Evolutionary conservation across 2,888 invertebrate species (phyloP).

Genomic region (Tridacna crocea): DNA sequence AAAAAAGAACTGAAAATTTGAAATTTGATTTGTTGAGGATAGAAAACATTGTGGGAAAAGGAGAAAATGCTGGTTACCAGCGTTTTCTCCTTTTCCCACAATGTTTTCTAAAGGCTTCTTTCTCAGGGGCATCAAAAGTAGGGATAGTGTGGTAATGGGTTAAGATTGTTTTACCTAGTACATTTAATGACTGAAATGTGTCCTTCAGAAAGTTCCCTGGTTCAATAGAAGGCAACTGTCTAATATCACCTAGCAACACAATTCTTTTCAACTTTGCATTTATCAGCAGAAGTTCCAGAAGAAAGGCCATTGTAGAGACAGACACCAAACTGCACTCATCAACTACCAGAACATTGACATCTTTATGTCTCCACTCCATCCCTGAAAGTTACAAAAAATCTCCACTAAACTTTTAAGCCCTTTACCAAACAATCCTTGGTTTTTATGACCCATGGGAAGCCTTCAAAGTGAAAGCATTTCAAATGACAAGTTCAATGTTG

Average conservation of each 20-base stretch:
- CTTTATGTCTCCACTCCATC: conserved; percentile 66
- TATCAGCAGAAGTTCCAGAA: conserved; percentile 70
- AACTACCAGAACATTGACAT: conserved; percentile 72
- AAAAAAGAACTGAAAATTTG: neutral
- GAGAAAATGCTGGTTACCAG: neutral
- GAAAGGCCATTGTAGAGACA: conserved; percentile 72
- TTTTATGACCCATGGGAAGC: too few relatives aligned
- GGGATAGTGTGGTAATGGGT: neutral
- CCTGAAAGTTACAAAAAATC: conserved; percentile 25
- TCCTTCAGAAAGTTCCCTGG: conserved; percentile 80
- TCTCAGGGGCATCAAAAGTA: neutral
- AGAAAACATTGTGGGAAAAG: neutral
- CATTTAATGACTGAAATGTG: conserved; percentile 61
- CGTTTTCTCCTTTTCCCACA: neutral
- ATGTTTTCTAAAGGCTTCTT: neutral
- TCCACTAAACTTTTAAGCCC: too few relatives aligned
- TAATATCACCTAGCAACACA: conserved; percentile 78
- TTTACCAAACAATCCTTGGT: too few relatives aligned
- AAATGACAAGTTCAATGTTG: too few relatives aligned
- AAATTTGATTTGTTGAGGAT: neutral
- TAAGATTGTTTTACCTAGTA: conserved; percentile 31
- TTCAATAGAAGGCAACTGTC: conserved; percentile 81
- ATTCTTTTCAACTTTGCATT: conserved; percentile 71
- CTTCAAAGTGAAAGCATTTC: too few relatives aligned
- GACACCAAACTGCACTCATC: conserved; percentile 81